phyloP scores from a whole-genome alignment of 2,888 invertebrate species.

The Napeogenes sylphis region DNA sequence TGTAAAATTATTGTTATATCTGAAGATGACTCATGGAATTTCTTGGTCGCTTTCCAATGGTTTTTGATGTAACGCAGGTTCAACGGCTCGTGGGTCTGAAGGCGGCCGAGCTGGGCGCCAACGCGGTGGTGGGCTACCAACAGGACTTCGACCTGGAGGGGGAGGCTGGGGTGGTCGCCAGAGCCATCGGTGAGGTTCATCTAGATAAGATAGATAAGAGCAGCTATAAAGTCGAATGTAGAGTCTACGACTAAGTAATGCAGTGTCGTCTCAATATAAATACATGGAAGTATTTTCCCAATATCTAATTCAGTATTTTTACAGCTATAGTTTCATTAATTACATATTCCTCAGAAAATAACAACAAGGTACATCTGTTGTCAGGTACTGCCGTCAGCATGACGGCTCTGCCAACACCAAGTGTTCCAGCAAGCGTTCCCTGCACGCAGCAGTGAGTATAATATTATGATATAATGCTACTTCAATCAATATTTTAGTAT shows the following conservation, averaged over 20 bases:
- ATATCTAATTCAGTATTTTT: too few relatives aligned
- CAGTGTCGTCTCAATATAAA: neutral
- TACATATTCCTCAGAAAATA: neutral
- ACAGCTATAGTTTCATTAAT: too few relatives aligned
- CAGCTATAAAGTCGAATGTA: too few relatives aligned
- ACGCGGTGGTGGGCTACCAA: constrained; percentile 95
- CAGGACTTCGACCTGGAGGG: constrained; percentile 98
- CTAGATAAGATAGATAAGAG: too few relatives aligned
- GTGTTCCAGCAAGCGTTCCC: constrained; percentile 52
- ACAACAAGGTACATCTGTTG: constrained; percentile 6
- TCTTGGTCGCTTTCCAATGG: too few relatives aligned
- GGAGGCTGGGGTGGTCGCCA: constrained; percentile 96
- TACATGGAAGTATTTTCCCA: neutral
- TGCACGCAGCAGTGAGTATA: constrained; percentile 71
- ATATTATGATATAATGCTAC: neutral
- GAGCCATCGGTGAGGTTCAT: constrained; percentile 87
- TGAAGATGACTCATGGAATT: too few relatives aligned
- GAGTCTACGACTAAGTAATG: too few relatives aligned
- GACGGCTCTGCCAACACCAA: constrained; percentile 54
- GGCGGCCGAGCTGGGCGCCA: constrained; percentile 94
- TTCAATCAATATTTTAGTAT: too few relatives aligned
- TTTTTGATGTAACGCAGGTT: constrained; percentile 59
- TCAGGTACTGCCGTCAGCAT: constrained; percentile 69
- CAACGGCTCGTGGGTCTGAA: constrained; percentile 96
- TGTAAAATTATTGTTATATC: too few relatives aligned